phyloP scores from a whole-genome alignment of 2,888 invertebrate species.

The Alcis repandata region DNA sequence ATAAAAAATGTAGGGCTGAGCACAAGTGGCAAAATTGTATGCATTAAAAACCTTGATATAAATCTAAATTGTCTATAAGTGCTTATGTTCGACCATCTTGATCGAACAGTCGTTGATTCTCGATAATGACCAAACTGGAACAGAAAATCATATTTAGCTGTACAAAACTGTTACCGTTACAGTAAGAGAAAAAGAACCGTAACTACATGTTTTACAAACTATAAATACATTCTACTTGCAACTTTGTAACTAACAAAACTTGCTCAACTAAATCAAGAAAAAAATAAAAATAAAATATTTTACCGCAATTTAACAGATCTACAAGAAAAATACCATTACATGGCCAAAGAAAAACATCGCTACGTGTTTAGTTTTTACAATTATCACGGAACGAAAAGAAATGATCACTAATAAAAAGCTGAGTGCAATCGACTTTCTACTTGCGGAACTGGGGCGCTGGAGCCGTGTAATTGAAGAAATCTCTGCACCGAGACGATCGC shows the following conservation, averaged over 20 bases:
- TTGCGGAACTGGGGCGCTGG: slow-evolving; percentile 58
- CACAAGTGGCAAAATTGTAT: slow-evolving; percentile 3
- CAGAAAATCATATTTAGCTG: not conserved
- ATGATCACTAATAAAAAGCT: slow-evolving; percentile 40
- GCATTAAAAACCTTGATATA: slow-evolving; percentile 1
- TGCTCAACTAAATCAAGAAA: not conserved
- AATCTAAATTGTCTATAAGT: slow-evolving; percentile 1
- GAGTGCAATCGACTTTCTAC: slow-evolving; percentile 66
- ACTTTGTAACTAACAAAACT: not conserved
- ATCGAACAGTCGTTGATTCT: not conserved
- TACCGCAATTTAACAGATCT: not conserved
- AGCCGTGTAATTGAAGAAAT: slow-evolving; percentile 72
- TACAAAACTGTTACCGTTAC: slow-evolving; percentile 4
- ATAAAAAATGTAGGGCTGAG: not conserved
- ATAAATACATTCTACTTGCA: not conserved
- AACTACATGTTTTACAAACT: not conserved
- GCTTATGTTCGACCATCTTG: not conserved
- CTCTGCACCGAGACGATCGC: slow-evolving; percentile 65
- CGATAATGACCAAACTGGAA: not conserved
- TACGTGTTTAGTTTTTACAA: slow-evolving; percentile 28
- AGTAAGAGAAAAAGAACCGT: not conserved
- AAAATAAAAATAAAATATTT: not conserved
- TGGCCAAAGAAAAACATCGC: slow-evolving; percentile 14
- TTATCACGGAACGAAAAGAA: slow-evolving; percentile 35
- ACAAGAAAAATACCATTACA: slow-evolving; percentile 7